These are phyloP conservation scores for Ommatoiulus sabulosus DNA, from an alignment of 2,888 invertebrate species.

Conservation along the genomic window DNA sequence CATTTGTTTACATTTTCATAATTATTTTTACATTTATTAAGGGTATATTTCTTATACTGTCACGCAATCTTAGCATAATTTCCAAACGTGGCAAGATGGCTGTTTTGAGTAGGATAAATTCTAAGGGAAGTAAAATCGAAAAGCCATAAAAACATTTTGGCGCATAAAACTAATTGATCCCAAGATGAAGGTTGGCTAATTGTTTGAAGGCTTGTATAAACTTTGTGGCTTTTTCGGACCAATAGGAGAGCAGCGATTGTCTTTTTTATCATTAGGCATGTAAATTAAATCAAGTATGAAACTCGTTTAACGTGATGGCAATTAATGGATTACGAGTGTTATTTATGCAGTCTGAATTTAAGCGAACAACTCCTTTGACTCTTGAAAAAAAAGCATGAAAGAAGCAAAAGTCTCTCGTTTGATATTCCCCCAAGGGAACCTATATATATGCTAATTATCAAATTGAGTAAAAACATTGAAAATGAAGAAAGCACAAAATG, in stretches of 20 bases:
- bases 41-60: no score
- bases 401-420: not conserved
- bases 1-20: no score
- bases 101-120: no score
- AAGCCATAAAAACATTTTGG: not conserved
- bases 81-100: not conserved
- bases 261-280: constrained; percentile 48
- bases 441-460: constrained; percentile 43
- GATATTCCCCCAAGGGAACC: constrained; percentile 9
- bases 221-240: not conserved
- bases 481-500: not conserved
- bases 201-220: constrained; percentile 22
- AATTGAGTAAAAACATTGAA: constrained; percentile 25
- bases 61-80: no score
- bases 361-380: constrained; percentile 25
- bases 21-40: no score
- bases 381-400: not conserved
- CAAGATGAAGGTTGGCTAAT: constrained; percentile 27
- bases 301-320: constrained; percentile 32
- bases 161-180: constrained; percentile 27
- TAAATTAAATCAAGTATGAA: constrained; percentile 52
- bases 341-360: constrained; percentile 49
- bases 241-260: constrained; percentile 11
- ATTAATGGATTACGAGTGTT: constrained; percentile 49
- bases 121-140: not conserved